Conservation (phyloP, 2,797 vertebrate genomes). For the Xerus rutilus region DNA sequence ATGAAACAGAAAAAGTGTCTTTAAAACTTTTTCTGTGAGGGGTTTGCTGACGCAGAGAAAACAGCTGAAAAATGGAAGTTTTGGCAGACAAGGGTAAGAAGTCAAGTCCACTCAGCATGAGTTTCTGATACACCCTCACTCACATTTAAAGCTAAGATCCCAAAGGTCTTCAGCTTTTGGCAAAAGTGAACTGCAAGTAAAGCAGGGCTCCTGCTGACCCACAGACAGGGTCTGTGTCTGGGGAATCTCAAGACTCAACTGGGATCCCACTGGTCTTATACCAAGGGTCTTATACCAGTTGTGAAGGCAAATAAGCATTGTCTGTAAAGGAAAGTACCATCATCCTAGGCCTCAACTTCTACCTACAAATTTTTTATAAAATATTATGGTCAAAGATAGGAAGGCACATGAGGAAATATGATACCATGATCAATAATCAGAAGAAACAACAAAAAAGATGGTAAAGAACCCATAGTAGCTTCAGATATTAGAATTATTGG, state of each 20-base stretch:
- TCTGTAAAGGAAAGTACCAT: not conserved
- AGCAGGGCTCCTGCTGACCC: not conserved
- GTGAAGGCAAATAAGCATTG: not conserved
- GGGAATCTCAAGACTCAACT: not conserved
- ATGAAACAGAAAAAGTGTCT: not conserved
- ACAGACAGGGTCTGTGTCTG: not conserved
- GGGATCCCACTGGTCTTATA: not conserved
- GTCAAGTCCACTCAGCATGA: accelerated
- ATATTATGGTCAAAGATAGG: not conserved
- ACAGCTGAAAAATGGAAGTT: not conserved
- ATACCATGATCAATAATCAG: not conserved
- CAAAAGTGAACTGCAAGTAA: not conserved
- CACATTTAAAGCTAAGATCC: not conserved
- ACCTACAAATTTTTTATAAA: not conserved
- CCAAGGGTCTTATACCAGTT: too few species aligned
- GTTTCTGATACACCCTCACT: not conserved
- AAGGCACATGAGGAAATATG: not conserved
- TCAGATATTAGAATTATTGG: not conserved
- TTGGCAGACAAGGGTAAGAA: not conserved
- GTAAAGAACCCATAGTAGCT: not conserved
- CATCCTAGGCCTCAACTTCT: not conserved
- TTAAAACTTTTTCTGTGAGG: not conserved
- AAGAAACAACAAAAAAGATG: not conserved
- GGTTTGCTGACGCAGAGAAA: not conserved
- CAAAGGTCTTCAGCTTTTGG: not conserved